phyloP scores from a whole-genome alignment of 92 coral and sea anemone genomes.

The Palythoa grandiflora region DNA sequence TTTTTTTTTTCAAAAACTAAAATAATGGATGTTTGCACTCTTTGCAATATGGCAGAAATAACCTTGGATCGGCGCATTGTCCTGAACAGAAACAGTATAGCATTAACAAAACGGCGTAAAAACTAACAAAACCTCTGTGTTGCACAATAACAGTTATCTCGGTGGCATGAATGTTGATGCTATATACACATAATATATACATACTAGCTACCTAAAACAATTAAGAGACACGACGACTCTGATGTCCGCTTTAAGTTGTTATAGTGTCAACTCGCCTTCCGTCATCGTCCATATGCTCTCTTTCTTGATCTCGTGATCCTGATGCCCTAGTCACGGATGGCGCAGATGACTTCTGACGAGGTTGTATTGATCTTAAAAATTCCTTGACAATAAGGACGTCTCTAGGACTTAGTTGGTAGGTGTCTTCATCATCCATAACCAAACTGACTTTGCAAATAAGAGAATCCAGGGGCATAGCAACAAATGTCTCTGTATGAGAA shows the following conservation, averaged over 20 bases:
- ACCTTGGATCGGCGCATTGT: too few species aligned
- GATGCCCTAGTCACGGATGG: slow-evolving; percentile 1
- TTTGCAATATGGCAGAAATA: too few species aligned
- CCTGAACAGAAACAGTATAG: too few species aligned
- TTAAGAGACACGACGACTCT: slow-evolving; percentile 52
- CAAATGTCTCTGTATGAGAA: slow-evolving; percentile 57
- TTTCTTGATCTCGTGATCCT: background rate
- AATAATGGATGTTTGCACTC: too few species aligned
- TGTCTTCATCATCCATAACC: slow-evolving; percentile 3
- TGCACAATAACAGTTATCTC: too few species aligned
- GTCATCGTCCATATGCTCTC: slow-evolving; percentile 55
- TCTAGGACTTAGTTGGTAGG: background rate
- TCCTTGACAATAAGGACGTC: background rate
- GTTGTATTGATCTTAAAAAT: slow-evolving; percentile 18
- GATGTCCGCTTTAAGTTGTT: slow-evolving; percentile 51
- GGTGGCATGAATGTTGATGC: too few species aligned
- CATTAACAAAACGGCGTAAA: too few species aligned
- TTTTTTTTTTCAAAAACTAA: too few species aligned
- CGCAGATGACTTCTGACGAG: slow-evolving; percentile 28
- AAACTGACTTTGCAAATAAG: background rate
- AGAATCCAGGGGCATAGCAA: slow-evolving; percentile 33
- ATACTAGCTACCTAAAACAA: background rate
- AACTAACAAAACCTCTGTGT: too few species aligned
- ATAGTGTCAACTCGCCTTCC: slow-evolving; percentile 67
- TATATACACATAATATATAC: too few species aligned